A percentile compares a stretch with the other conserved stretches of the same genome.
Evolutionary conservation across 92 coral and sea anemone species (phyloP).

Genomic region (Epizoanthus rinbou): DNA sequence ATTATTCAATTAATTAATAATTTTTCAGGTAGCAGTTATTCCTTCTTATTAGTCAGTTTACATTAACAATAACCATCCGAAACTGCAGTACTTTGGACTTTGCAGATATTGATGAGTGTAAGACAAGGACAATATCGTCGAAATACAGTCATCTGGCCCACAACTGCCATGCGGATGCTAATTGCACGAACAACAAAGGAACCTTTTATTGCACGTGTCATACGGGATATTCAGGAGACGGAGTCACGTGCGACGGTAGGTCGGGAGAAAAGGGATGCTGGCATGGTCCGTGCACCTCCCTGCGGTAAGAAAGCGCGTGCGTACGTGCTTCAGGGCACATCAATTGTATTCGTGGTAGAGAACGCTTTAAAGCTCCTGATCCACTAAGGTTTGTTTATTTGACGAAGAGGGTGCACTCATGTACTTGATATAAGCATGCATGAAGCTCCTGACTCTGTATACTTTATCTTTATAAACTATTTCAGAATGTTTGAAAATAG

Average conservation of each 20-base stretch:
- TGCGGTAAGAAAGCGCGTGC: conserved; percentile 21
- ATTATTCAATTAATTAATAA: too few relatives aligned
- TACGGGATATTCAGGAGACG: conserved; percentile 50
- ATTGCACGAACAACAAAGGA: conserved; percentile 55
- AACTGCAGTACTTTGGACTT: background rate
- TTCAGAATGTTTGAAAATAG: too few relatives aligned
- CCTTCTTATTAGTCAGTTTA: too few relatives aligned
- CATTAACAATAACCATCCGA: too few relatives aligned
- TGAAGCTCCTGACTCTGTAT: too few relatives aligned
- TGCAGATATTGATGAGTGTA: conserved; percentile 39
- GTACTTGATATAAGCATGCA: too few relatives aligned
- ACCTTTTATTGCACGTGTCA: conserved; percentile 52
- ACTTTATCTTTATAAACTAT: too few relatives aligned
- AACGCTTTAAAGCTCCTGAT: background rate
- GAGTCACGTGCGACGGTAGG: conserved; percentile 55
- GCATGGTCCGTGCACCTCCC: conserved; percentile 7
- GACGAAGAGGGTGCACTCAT: too few relatives aligned
- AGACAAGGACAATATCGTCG: background rate
- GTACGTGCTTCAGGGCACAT: too few relatives aligned
- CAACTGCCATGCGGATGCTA: conserved; percentile 49
- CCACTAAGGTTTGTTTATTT: background rate
- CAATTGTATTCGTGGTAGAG: background rate
- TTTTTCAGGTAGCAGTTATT: too few relatives aligned
- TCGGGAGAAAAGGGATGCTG: conserved; percentile 25
- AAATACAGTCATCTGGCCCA: conserved; percentile 15